Base-by-base conservation (phyloP, 1,140 invertebrate species). In the Aphaenogaster ashmeadi region DNA sequence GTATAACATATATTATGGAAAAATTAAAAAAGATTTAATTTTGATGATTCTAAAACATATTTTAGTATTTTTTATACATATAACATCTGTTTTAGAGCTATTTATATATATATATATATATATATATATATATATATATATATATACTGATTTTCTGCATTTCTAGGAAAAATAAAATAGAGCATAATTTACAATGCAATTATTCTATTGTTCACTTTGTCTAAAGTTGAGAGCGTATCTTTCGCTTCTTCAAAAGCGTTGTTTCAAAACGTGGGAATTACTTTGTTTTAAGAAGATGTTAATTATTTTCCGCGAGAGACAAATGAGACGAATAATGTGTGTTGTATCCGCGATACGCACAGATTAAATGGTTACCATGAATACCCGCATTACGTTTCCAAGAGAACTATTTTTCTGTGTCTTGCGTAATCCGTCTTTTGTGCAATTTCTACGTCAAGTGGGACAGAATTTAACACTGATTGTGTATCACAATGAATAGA, bases 361-460 rank as follows among this genome's bases (percentile, higher is more conserved):
- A 27, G 38, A 58, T 52, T 33, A 50, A n/a, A 58, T 47, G 36
- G 66, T 91, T 91, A 78, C 47, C 83, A 91, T 78, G 50, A 58
- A 52, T 79, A 66, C 21, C 44, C 87, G 15, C 18, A 41, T 74
- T 54, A 38, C 33, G n/a, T 64, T 86, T 86, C 33, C 21, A 36
- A 67, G 81, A 71, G 56, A 60, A 64, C 11, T 47, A 83, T 67
- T 60, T 67, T 62, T 71, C 58, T 41, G 66, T 41, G 0, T 38
- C 36, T 79, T 62, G 60, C 33, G 66, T 69, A 79, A 75, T 50
- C 13, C 15, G 13, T 1, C 11, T 75, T 33, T 91, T 88, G 36
- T 66, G 18, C 27, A 90, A 91, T n/a, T 11, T 8, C 21, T 47
- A 11, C 27, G 38, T 36, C 56, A 44, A 77, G 11, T 18, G 21